phyloP scores from a whole-genome alignment of 2,888 invertebrate species.

The Piscicola geometra region DNA sequence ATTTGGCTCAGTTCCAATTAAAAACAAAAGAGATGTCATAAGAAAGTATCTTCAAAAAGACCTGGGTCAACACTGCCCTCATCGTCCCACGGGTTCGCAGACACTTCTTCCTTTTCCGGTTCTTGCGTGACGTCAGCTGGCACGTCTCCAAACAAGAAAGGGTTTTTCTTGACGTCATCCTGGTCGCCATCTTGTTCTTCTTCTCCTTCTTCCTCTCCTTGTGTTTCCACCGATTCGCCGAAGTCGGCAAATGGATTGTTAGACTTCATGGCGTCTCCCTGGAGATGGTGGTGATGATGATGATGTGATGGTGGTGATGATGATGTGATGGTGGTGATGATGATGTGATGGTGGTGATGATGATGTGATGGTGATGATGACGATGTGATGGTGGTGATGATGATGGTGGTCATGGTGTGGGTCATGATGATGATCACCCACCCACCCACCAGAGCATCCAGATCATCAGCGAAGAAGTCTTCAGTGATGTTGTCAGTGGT shows the following conservation, averaged over 20 bases:
- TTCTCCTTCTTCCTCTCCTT: not conserved
- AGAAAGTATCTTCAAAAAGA: too few relatives aligned
- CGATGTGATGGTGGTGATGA: not conserved
- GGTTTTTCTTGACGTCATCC: slow-evolving; percentile 19
- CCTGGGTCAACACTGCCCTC: too few relatives aligned
- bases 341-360: not conserved
- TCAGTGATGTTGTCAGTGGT: slow-evolving; percentile 19
- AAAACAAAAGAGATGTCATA: too few relatives aligned
- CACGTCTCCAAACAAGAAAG: slow-evolving; percentile 20
- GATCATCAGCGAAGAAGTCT: slow-evolving; percentile 23
- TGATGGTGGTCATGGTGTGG: too few relatives aligned
- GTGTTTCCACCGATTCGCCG: slow-evolving; percentile 4
- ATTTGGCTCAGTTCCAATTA: too few relatives aligned
- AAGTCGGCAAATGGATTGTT: slow-evolving; percentile 37
- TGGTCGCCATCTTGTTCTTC: not conserved
- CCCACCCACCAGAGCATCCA: not conserved
- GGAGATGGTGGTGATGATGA: not conserved
- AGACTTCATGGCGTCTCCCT: slow-evolving; percentile 23
- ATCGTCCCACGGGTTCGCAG: not conserved
- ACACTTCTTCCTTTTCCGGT: not conserved
- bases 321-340: not conserved
- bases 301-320: not conserved
- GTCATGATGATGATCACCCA: not conserved
- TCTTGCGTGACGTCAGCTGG: too few relatives aligned
- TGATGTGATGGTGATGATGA: not conserved